phyloP scores from a whole-genome alignment of 1,140 invertebrate species.

The Pachyrhynchus sulphureomaculatus region DNA sequence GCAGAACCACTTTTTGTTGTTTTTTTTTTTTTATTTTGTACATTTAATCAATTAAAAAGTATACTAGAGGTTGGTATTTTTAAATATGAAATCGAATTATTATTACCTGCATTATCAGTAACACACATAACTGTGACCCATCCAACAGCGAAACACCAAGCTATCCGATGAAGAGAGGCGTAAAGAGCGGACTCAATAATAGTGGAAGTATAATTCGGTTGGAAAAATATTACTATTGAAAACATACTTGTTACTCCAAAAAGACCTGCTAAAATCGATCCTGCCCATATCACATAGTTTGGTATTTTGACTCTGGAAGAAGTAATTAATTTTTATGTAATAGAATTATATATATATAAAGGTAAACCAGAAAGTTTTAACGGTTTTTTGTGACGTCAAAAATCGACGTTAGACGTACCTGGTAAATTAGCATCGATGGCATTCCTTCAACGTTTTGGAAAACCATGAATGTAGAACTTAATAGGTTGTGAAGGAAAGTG shows the following conservation, averaged over 20 bases:
- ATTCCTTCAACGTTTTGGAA: no score
- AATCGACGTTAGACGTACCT: no score
- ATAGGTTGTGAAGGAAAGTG: no score
- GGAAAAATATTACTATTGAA: conserved; percentile 63
- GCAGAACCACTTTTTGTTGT: not conserved
- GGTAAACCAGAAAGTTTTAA: not conserved
- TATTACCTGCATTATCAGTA: conserved; percentile 67
- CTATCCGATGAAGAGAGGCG: conserved; percentile 63
- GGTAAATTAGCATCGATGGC: no score
- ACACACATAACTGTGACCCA: conserved; percentile 73
- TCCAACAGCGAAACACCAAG: conserved; percentile 66
- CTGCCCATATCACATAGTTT: conserved; percentile 54
- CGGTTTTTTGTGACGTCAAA: no score
- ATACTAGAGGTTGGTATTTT: not conserved
- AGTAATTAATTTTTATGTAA: conserved; percentile 4
- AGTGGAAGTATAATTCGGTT: conserved; percentile 59
- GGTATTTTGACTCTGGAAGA: conserved; percentile 55
- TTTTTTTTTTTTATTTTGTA: not conserved
- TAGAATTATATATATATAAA: conserved; percentile 6
- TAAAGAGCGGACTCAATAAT: conserved; percentile 64
- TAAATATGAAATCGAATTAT: not conserved
- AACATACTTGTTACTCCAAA: conserved; percentile 60
- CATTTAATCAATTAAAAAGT: not conserved
- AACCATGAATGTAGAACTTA: no score
- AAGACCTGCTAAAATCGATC: conserved; percentile 59